These are phyloP conservation scores for Lasioglossum figueresi DNA, from an alignment of 2,888 invertebrate species.

Conservation along the genomic window DNA sequence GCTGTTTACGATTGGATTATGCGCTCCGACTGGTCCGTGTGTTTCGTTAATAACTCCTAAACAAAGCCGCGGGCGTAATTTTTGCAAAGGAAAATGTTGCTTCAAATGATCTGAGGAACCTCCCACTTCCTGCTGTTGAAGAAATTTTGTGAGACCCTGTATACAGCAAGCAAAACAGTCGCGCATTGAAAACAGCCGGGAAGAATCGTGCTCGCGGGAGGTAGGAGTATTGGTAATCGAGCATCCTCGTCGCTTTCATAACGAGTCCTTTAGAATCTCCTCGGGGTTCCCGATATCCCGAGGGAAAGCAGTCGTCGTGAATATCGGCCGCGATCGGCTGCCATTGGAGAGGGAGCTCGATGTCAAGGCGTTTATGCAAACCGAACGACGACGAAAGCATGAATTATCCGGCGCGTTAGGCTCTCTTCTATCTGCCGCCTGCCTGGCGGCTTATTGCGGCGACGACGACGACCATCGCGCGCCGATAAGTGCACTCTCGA, in stretches of 20 bases:
- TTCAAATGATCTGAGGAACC: too few species aligned
- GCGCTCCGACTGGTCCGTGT: too few species aligned
- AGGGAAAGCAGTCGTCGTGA: slow-evolving; percentile 17
- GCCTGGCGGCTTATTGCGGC: slow-evolving; percentile 14
- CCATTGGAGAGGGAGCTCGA: not conserved
- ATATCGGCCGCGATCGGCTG: slow-evolving; percentile 17
- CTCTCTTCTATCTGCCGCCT: not conserved
- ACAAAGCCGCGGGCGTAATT: too few species aligned
- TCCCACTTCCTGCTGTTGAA: too few species aligned
- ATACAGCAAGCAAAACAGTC: not conserved
- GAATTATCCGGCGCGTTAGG: slow-evolving; percentile 27
- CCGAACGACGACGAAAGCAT: slow-evolving; percentile 11
- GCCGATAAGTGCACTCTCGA: slow-evolving; percentile 12
- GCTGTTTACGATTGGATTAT: too few species aligned
- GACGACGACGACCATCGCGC: not conserved
- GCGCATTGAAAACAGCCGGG: not conserved
- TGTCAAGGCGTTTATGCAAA: slow-evolving; percentile 35
- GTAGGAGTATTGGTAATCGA: slow-evolving; percentile 31
- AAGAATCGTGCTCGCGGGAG: not conserved
- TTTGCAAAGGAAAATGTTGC: too few species aligned
- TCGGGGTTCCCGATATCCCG: slow-evolving; percentile 21
- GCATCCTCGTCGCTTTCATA: slow-evolving; percentile 27
- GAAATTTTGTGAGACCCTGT: too few species aligned
- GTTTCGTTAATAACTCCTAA: too few species aligned
- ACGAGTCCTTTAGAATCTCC: slow-evolving; percentile 24